Evolutionary conservation across 30 jellyfish, hydroid and myxozoan genomes (phyloP).

Genomic region (Aurelia sp.): DNA sequence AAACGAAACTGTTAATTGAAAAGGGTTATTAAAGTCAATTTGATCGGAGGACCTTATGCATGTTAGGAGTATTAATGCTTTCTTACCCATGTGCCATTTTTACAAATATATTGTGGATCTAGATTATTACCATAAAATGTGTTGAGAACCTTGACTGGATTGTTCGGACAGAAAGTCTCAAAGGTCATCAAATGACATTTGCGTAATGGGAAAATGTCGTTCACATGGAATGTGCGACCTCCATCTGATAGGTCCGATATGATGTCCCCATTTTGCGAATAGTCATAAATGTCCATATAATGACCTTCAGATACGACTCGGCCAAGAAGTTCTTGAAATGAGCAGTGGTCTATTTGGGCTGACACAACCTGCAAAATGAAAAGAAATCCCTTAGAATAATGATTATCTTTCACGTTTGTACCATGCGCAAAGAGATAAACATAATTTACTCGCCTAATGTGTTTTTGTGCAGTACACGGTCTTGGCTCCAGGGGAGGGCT

Average conservation of each 20-base stretch:
- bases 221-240: slow-evolving; percentile 53
- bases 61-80: neutral
- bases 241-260: slow-evolving; percentile 93
- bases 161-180: slow-evolving; percentile 79
- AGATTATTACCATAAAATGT: slow-evolving; percentile 65
- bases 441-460: no score
- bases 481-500: no score
- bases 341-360: slow-evolving; percentile 82
- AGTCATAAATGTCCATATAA: slow-evolving; percentile 90
- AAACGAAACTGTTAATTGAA: no score
- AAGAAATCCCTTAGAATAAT: no score
- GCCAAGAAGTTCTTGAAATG: slow-evolving; percentile 96
- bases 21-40: no score
- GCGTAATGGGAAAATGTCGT: slow-evolving; percentile 87
- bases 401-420: no score
- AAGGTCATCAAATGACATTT: slow-evolving; percentile 66
- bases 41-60: no score
- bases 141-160: slow-evolving; percentile 62
- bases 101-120: slow-evolving; percentile 25
- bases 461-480: no score
- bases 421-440: no score
- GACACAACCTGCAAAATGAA: no score
- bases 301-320: slow-evolving; percentile 69
- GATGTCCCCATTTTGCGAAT: slow-evolving; percentile 30
- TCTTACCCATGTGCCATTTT: slow-evolving; percentile 82